Evolutionary conservation across 1,140 invertebrate species (phyloP).

Genomic region (Ceratosolen solmsi): DNA sequence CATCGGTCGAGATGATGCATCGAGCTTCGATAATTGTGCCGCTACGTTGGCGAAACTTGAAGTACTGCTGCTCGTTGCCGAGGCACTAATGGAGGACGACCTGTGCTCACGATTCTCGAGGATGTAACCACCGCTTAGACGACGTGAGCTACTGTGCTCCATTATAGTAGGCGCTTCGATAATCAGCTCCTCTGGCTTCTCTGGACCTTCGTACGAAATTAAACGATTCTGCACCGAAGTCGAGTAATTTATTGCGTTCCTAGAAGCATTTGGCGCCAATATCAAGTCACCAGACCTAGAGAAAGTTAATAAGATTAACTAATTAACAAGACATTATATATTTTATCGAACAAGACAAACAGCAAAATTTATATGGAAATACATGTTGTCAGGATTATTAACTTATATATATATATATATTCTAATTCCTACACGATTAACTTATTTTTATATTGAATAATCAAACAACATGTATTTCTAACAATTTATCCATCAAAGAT

Average conservation of each 20-base stretch:
- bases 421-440: no score
- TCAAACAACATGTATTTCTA: no score
- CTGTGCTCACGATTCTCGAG: slow-evolving; percentile 58
- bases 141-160: slow-evolving; percentile 64
- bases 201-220: slow-evolving; percentile 80
- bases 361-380: no score
- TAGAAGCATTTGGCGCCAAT: slow-evolving; percentile 80
- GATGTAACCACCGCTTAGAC: slow-evolving; percentile 64
- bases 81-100: neutral
- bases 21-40: slow-evolving; percentile 40
- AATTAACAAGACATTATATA: no score
- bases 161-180: slow-evolving; percentile 60
- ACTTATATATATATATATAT: no score
- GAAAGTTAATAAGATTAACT: slow-evolving; percentile 39
- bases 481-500: no score
- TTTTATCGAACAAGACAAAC: no score
- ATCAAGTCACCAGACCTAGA: slow-evolving; percentile 81
- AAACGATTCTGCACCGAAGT: slow-evolving; percentile 85
- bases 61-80: slow-evolving; percentile 31
- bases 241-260: slow-evolving; percentile 83
- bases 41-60: slow-evolving; percentile 43
- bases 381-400: no score
- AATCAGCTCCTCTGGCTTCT: slow-evolving; percentile 69
- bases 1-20: slow-evolving; percentile 48
- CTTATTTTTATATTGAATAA: no score